Base-by-base conservation (phyloP, 2,797 vertebrate genomes). In the Karalla daura region DNA sequence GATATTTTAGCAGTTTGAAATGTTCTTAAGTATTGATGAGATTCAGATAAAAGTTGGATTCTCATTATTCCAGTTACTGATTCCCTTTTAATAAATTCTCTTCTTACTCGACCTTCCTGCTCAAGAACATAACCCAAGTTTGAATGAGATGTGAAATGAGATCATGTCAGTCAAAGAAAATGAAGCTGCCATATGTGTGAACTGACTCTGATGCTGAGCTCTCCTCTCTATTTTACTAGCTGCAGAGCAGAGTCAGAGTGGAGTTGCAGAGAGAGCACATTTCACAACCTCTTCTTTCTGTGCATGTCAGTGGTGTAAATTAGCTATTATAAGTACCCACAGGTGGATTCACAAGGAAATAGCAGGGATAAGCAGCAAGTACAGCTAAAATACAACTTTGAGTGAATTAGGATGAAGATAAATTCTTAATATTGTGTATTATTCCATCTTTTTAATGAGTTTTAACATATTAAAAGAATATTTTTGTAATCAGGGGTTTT, bases 361-460 rank as follows among this genome's bases (percentile, higher is more conserved):
- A 62, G 13, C 4, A 25, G 25, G n/a, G 23, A 61, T 25, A 50
- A 66, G 60, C 18, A 51, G 40, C 67, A 18, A 70, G 6, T 52
- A 30, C 51, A 58, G 36, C 39, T 23, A 43, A 78, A 78, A 68
- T 63, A 47, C 17, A 77, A 59, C 45, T 69, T 64, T 63, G 7
- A 74, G 56, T 56, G 43, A 76, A 68, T 73, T 28, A 62, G 35
- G 30, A 59, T 62, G n/a, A n/a, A n/a, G n/a, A 53, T 14, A 60
- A 72, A 52, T 45, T 43, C 32, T 56, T 68, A 69, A 32, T 25
- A 65, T 56, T n/a, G n/a, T n/a, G n/a, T n/a, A n/a, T 47, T 64
- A 71, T 79, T 86, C 80, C 58, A 45, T 27, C 30, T 70, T 84
- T 61, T 65, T 55, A 75, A 80, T 73, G 30, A 40, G 40, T 65